phyloP scores from a whole-genome alignment of 2,888 invertebrate species.

The Drosophila subquinaria region DNA sequence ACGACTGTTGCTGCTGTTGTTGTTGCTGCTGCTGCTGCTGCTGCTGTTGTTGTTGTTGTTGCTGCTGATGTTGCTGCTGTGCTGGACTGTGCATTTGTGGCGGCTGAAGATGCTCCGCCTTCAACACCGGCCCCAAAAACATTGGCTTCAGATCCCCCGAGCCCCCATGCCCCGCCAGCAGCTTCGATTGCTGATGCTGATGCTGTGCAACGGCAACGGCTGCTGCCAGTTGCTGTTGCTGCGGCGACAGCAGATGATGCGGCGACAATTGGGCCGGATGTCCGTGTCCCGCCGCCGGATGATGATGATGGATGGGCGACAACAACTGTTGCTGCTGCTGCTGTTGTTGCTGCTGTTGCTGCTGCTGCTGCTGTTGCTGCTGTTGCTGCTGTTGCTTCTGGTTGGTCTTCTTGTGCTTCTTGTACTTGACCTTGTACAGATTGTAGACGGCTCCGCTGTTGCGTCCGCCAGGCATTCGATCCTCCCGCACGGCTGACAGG shows the following conservation, averaged over 20 bases:
- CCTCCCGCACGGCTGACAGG: constrained; percentile 95
- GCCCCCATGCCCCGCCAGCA: constrained; percentile 56
- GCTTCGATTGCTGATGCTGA: constrained; percentile 80
- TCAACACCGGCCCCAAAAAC: constrained; percentile 82
- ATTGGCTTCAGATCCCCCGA: constrained; percentile 79
- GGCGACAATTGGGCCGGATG: constrained; percentile 83
- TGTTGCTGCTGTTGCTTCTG: constrained; percentile 87
- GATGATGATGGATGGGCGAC: constrained; percentile 81
- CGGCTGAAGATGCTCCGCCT: constrained; percentile 78
- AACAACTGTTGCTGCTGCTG: constrained; percentile 84
- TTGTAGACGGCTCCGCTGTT: constrained; percentile 99
- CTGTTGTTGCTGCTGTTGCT: constrained; percentile 85
- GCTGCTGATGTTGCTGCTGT: constrained; percentile 78
- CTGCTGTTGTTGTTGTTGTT: constrained; percentile 78
- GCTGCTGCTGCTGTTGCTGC: constrained; percentile 87
- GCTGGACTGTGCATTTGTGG: constrained; percentile 81
- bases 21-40: too few relatives aligned
- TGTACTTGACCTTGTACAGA: constrained; percentile 99
- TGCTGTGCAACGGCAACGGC: constrained; percentile 83
- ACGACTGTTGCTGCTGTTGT: constrained; percentile 74
- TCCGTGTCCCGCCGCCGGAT: constrained; percentile 83
- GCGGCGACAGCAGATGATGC: constrained; percentile 79
- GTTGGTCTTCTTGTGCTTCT: constrained; percentile 96
- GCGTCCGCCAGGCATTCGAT: constrained; percentile 99
- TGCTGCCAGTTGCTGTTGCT: constrained; percentile 82